Base-by-base conservation (phyloP, 2,797 vertebrate species). In the Phataginus tetradactyla region DNA sequence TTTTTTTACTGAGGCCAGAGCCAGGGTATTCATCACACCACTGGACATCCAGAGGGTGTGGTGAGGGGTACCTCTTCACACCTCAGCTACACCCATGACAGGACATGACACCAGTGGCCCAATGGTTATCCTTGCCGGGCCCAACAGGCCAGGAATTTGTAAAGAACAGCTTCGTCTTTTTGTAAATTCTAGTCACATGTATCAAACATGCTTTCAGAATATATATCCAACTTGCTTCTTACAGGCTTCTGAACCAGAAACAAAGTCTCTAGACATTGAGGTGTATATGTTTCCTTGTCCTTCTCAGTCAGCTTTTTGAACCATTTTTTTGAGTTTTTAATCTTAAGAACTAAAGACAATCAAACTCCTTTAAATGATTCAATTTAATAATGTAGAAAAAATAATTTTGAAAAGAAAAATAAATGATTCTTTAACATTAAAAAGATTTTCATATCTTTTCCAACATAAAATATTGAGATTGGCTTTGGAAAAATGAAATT, bases 401-500 rank as follows among this genome's bases (percentile, higher is more conserved):
- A 39, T 51, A 49, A 57, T 87, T 79, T 87, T 32, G 14, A 61
- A 88, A 92, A 39, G 6, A 64, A 49, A 74, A 39, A 51, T 29
- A 64, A 81, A 42, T 71, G 63, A 68, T 79, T 61, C 49, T 68
- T 75, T 68, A 81, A 39, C 32, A 29, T 63, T 69, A 12, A 71
- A 69, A 84, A 83, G 4, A 13, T 6, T 15, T 63, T 77, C 12
- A 2, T 83, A 21, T 84, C 69, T 55, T 83, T 88, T 42, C 29
- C 86, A 75, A 51, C 89, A 75, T 77, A 94, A 96, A 8, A 79
- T 87, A 97, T 95, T 81, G 90, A 84, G 96, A 75, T 77, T 91
- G 97, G 90, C 83, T 32, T 88, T 91, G 91, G 96, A 81, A 86
- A 92, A 97, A 95, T 34, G 90, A 94, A 84, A 88, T 91, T 95